These are phyloP conservation scores for Phaetusa simplex DNA, from an alignment of 2,113 vertebrate species.

Conservation along the genomic window DNA sequence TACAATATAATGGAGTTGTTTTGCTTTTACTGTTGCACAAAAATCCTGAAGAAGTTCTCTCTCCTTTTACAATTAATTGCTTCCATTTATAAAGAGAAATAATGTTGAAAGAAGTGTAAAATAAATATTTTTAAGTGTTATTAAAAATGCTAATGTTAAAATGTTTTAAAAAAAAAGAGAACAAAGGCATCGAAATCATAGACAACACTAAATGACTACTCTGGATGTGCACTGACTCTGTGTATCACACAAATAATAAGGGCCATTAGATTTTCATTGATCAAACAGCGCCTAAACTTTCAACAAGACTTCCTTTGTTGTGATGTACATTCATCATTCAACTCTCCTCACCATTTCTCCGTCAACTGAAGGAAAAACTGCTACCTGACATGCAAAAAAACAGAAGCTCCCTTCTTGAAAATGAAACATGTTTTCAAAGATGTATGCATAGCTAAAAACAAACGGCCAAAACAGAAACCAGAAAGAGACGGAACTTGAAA, in stretches of 20 bases:
- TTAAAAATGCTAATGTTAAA: not conserved
- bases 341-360: not conserved
- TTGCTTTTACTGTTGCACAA: not conserved
- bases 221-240: not conserved
- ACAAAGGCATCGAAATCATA: not conserved
- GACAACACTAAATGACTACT: not conserved
- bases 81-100: not conserved
- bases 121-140: not conserved
- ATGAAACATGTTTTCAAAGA: not conserved
- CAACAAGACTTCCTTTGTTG: not conserved
- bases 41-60: not conserved
- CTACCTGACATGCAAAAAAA: not conserved
- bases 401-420: not conserved
- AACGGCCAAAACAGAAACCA: not conserved
- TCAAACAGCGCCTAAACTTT: not conserved
- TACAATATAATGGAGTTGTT: not conserved
- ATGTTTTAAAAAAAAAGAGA: not conserved
- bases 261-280: not conserved
- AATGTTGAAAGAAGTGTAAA: not conserved
- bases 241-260: not conserved
- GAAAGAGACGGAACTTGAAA: not conserved
- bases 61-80: not conserved
- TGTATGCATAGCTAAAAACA: not conserved
- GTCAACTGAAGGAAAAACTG: not conserved
- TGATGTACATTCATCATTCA: not conserved